phyloP scores from a whole-genome alignment of 2,888 invertebrate species.

The Nasonovia ribisnigri region DNA sequence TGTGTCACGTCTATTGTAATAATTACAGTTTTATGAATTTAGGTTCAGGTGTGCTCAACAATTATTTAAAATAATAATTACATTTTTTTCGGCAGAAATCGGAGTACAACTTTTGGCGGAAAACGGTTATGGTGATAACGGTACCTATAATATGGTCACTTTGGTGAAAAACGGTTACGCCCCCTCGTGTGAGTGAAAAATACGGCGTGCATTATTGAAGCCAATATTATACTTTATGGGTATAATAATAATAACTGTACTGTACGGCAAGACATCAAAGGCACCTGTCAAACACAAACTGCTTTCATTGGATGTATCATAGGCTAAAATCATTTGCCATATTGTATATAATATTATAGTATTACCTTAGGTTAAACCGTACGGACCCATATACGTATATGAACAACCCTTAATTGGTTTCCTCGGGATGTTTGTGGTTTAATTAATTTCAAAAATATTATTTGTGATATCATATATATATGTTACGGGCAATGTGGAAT shows the following conservation, averaged over 20 bases:
- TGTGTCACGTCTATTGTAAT: too few relatives aligned
- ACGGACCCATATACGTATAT: background rate
- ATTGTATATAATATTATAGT: background rate
- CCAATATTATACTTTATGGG: background rate
- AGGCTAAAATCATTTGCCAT: background rate
- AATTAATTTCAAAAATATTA: constrained; percentile 30
- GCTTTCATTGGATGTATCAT: background rate
- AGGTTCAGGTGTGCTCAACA: too few relatives aligned
- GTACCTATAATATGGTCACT: too few relatives aligned
- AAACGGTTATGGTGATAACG: too few relatives aligned
- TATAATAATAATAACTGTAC: background rate
- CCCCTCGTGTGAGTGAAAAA: background rate
- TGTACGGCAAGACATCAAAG: background rate
- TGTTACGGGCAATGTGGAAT: too few relatives aligned
- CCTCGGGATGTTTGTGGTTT: background rate
- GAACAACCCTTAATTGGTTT: constrained; percentile 3
- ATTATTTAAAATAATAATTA: too few relatives aligned
- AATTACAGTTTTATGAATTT: too few relatives aligned
- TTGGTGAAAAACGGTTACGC: too few relatives aligned
- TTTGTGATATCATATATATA: too few relatives aligned
- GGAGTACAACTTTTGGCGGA: too few relatives aligned
- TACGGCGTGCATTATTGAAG: background rate
- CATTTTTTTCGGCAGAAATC: too few relatives aligned
- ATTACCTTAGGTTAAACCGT: background rate
- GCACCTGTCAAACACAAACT: background rate